A percentile compares a stretch with the other conserved stretches of the same genome.
These are phyloP conservation scores for Virgularia gustaviana DNA, from an alignment of 92 coral and sea anemone species.

Conservation along the genomic window DNA sequence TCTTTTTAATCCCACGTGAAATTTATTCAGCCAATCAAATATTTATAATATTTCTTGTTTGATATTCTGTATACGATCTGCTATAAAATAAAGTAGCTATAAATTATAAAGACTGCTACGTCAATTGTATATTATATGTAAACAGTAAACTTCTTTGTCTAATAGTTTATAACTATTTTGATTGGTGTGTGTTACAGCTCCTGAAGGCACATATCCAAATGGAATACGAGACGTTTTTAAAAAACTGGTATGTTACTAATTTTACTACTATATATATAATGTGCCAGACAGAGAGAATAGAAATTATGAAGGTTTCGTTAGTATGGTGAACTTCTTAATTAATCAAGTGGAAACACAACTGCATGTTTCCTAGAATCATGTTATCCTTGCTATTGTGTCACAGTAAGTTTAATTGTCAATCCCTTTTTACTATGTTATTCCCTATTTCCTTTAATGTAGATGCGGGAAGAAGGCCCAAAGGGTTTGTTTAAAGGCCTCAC, in stretches of 20 bases:
- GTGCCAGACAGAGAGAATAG: too few species aligned
- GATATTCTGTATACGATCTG: too few species aligned
- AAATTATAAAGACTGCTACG: neutral
- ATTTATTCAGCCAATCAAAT: too few species aligned
- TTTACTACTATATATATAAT: neutral
- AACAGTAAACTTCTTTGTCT: too few species aligned
- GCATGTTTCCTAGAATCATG: too few species aligned
- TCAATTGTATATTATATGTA: neutral
- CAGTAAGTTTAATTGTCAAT: neutral
- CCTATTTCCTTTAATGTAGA: too few species aligned
- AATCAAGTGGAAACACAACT: too few species aligned
- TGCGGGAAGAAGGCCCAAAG: slow-evolving; percentile 85
- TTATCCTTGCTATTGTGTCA: too few species aligned
- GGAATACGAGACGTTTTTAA: slow-evolving; percentile 92
- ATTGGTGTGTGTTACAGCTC: slow-evolving; percentile 49
- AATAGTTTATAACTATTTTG: neutral
- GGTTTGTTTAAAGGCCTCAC: slow-evolving; percentile 86
- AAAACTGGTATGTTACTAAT: slow-evolving; percentile 63
- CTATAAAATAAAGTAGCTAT: neutral
- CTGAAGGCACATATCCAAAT: slow-evolving; percentile 94
- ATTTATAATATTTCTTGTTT: too few species aligned
- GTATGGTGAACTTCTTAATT: too few species aligned
- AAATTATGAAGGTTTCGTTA: too few species aligned
- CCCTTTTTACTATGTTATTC: neutral
- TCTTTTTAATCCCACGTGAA: too few species aligned